Evolutionary conservation across 2,888 invertebrate genomes (phyloP).

Genomic region (Antheraea yamamai): DNA sequence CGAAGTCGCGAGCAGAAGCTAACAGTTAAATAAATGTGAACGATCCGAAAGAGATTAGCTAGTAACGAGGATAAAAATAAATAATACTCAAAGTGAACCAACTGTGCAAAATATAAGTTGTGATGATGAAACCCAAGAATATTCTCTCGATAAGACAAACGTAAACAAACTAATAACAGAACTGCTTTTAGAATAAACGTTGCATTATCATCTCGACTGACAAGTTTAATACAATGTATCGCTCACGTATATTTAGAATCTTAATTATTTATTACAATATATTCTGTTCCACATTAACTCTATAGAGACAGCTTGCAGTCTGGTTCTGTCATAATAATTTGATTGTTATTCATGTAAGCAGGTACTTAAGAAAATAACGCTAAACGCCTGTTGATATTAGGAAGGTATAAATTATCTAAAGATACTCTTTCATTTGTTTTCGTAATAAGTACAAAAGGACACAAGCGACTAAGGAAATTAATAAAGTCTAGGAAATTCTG

Average conservation of each 20-base stretch:
- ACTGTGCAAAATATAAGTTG: background rate
- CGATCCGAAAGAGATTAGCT: background rate
- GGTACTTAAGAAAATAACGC: background rate
- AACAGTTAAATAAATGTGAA: background rate
- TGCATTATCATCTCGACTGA: constrained; percentile 10
- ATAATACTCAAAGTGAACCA: background rate
- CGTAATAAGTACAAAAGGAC: background rate
- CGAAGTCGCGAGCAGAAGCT: too few relatives aligned
- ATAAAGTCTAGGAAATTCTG: background rate
- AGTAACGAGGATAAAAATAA: background rate
- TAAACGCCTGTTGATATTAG: background rate
- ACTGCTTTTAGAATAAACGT: constrained; percentile 10
- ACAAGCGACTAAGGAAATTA: background rate
- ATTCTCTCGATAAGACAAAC: constrained; percentile 3
- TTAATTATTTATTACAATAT: background rate
- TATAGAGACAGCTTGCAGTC: background rate
- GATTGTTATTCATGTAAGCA: background rate
- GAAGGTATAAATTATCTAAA: background rate
- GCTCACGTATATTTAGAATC: constrained; percentile 2
- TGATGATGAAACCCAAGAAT: background rate
- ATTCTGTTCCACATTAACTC: background rate
- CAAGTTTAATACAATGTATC: constrained; percentile 10
- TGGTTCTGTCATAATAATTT: background rate
- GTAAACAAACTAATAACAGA: constrained; percentile 10
- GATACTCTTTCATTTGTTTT: background rate